Evolutionary conservation across 2,113 vertebrate genomes (phyloP).

Genomic region (Syngnathus scovelli): DNA sequence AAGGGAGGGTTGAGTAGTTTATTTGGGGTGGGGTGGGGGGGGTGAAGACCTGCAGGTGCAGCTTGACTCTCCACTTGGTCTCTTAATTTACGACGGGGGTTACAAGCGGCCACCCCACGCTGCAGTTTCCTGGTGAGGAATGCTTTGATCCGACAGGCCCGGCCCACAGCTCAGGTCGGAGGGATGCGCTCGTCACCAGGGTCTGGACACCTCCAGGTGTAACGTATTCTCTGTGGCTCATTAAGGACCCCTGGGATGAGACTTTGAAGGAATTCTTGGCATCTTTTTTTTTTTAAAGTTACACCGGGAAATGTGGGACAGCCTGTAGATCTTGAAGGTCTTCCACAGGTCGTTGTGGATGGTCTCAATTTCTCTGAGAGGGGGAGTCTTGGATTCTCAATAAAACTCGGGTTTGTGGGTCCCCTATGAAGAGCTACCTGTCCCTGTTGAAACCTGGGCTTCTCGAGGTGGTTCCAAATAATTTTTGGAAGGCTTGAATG

Average conservation of each 20-base stretch:
- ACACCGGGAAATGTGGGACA: conserved; percentile 1
- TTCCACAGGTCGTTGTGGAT: neutral
- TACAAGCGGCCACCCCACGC: conserved; percentile 70
- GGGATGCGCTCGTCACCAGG: conserved; percentile 17
- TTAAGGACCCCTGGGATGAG: conserved; percentile 2
- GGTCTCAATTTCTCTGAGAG: neutral
- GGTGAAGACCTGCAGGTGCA: conserved; percentile 75
- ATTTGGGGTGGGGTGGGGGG: neutral
- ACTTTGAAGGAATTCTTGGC: conserved; percentile 5
- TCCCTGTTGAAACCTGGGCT: no score
- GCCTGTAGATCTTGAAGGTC: neutral
- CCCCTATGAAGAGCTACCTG: no score
- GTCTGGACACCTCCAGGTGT: conserved; percentile 47
- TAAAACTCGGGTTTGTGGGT: neutral
- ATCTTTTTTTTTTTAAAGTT: neutral
- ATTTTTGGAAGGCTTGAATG: no score
- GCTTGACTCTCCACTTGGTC: conserved; percentile 56
- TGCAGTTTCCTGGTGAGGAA: conserved; percentile 70
- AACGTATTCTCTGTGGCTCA: conserved; percentile 49
- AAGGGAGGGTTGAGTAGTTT: no score
- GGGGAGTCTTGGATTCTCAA: neutral
- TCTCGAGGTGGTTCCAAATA: no score
- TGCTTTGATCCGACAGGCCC: conserved; percentile 80
- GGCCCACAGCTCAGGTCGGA: conserved; percentile 51
- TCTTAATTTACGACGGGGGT: conserved; percentile 78